Base-by-base conservation (phyloP, 2,888 invertebrate species). In the Caenorhabditis sulstoni region DNA sequence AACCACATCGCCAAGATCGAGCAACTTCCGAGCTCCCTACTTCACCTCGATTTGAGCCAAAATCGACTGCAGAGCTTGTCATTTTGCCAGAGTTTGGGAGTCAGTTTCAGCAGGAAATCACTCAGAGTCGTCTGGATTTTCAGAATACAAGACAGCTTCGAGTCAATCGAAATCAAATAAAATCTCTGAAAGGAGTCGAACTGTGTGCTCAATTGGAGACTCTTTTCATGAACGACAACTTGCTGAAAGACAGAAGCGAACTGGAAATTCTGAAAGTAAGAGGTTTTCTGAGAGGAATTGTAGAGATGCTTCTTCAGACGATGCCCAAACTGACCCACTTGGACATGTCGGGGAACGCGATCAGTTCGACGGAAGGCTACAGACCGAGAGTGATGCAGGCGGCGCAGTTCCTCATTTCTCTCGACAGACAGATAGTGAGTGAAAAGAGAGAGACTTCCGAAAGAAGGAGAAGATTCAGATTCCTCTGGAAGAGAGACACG, bases 1-100 rank as follows among this genome's bases (percentile, higher is more conserved):
- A 88, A 88, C 62, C 78, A 78, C 47, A 76, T 88, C 22, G 29
- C 73, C 9, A 86, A 86, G 52, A 59, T 88, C 16, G 88, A 88
- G 11, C 83, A 82, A 1, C 67, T 88, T 5, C 88, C 88, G 0
- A 79, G 67, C 11, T 70, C 75, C 23, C 23, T 87, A 1, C 45
- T 73, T 5, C 79, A 85, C 49, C 44, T 86, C 0, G 85, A 85
- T 49, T 29, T 85, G n/a, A 57, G 81, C 1, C 55, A 70, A 4
- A 87, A 87, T 62, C 47, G 62, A 11, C 44, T 87, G 9, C 58
- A 75, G 12, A 52, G 64, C 22, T 39, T 87, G 1, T 18, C 45
- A 2, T 84, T 87, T 57, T 86, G 83, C 44, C 68, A 65, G 22
- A 65, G 55, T 44, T 22, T 87, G 20, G 79, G 71, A 29, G 29